phyloP scores from a whole-genome alignment of 2,113 vertebrate species.

The Rhabdornis inornatus region DNA sequence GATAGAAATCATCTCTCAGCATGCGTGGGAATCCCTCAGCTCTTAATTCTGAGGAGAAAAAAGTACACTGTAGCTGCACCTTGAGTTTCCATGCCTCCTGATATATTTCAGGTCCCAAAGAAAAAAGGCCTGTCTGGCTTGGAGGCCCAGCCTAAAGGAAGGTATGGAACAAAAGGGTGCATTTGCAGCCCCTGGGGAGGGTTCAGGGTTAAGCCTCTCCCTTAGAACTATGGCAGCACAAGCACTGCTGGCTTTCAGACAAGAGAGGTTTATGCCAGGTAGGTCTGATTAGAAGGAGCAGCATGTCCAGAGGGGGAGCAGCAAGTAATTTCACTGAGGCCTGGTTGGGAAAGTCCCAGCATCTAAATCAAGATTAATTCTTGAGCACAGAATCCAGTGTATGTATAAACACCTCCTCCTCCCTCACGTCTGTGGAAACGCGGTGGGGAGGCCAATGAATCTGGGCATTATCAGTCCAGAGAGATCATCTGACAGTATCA shows the following conservation, averaged over 20 bases:
- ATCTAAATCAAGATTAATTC: constrained; percentile 61
- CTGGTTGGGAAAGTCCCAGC: constrained; percentile 63
- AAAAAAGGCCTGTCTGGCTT: neutral
- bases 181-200: neutral
- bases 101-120: neutral
- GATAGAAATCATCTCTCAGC: constrained; percentile 2
- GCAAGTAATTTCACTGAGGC: constrained; percentile 48
- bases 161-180: neutral
- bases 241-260: constrained; percentile 14
- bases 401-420: constrained; percentile 52
- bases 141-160: neutral
- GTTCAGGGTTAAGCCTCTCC: constrained; percentile 32
- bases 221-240: neutral
- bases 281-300: constrained; percentile 58
- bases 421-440: neutral
- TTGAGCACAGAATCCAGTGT: neutral
- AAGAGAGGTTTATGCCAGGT: constrained; percentile 37
- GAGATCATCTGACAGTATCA: constrained; percentile 33
- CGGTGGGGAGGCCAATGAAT: constrained; percentile 31
- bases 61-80: neutral
- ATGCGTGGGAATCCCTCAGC: neutral
- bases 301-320: constrained; percentile 62
- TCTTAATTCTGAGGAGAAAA: neutral
- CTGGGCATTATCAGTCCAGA: constrained; percentile 14
- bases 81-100: neutral